Base-by-base conservation (phyloP, 2,113 vertebrate species). In the Megalops atlanticus region DNA sequence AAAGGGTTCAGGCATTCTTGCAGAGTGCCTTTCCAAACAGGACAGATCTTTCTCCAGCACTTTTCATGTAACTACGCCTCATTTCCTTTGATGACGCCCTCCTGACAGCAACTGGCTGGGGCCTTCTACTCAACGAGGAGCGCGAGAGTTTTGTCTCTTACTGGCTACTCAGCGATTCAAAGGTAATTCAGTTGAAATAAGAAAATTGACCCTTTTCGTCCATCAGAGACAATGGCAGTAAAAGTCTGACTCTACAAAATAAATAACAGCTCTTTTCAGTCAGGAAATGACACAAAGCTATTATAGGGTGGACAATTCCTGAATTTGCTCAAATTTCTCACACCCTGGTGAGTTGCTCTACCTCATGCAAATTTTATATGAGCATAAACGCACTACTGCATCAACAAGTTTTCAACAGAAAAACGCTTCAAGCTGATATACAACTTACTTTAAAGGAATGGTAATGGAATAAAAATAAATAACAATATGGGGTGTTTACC, bases 1-100 rank as follows among this genome's bases (percentile, higher is more conserved):
- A 24, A 41, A 3, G 3, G 6, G 8, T 12, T 41, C 72, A 36
- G 18, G 12, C 54, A 68, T 1, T 68, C 38, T 12, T 4, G 12
- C 24, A 43, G 85, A 85, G 74, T 45, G 68, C 76, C 58, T 45
- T 39, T 72, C 81, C 69, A 70, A 33, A 78, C 86, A 84, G 31
- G 35, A 79, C 75, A 80, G 78, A 80, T 78, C 87, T 87, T 87
- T 86, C 47, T 80, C 76, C 68, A 80, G 83, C 86, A 86, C 81
- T 88, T 89, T 86, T 87, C 85, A 58, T 82, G 74, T 83, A 89
- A 91, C 84, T 87, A 89, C 64, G 87, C 85, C 85, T 92, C 89
- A 92, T 92, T 90, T 90, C 81, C 87, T 87, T 78, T 85, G 88
- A 91, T 90, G 87, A 92, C 80, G 79, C 14, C 73, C 54, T 81